Evolutionary conservation across 2,797 vertebrate genomes (phyloP).

Genomic region (Squalus acanthias): DNA sequence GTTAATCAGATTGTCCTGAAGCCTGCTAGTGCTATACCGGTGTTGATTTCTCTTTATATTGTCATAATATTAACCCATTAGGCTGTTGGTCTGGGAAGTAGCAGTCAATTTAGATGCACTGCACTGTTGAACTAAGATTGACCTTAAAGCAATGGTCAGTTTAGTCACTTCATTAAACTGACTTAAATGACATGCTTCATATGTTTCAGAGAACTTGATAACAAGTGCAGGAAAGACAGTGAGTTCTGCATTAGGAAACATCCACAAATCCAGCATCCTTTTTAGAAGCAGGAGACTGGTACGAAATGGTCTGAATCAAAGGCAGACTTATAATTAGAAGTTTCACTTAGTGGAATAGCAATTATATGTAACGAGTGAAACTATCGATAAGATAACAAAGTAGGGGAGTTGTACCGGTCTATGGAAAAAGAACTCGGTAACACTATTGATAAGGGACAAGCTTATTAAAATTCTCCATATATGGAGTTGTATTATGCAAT

Average conservation of each 20-base stretch:
- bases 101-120: background rate
- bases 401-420: background rate
- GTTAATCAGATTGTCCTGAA: background rate
- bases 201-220: background rate
- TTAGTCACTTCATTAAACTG: background rate
- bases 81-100: background rate
- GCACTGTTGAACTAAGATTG: background rate
- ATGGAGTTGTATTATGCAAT: background rate
- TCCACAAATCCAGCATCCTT: background rate
- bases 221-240: background rate
- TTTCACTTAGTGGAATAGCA: background rate
- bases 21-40: background rate
- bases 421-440: background rate
- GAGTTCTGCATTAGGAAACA: background rate
- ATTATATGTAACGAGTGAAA: background rate
- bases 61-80: background rate
- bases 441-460: background rate
- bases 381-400: background rate
- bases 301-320: background rate
- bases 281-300: background rate
- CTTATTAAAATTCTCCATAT: background rate
- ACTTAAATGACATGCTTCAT: background rate
- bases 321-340: background rate
- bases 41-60: background rate
- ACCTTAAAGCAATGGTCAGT: background rate